phyloP scores from a whole-genome alignment of 2,113 vertebrate species.

The Zingel zingel region DNA sequence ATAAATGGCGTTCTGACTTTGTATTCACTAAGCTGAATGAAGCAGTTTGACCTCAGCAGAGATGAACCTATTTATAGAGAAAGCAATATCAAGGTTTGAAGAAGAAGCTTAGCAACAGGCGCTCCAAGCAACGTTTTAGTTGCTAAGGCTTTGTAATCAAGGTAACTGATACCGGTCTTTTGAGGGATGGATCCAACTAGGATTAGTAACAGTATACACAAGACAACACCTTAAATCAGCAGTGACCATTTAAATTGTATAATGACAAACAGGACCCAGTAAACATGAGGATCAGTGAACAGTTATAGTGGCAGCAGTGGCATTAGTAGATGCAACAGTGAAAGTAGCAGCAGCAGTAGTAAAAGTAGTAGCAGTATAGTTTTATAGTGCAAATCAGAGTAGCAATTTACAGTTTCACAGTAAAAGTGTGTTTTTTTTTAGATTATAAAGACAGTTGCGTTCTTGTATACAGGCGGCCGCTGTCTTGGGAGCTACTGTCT shows the following conservation, averaged over 20 bases:
- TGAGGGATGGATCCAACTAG: constrained; percentile 32
- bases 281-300: constrained; percentile 1
- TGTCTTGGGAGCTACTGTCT: too few relatives aligned
- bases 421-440: background rate
- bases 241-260: constrained; percentile 18
- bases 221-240: constrained; percentile 30
- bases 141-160: constrained; percentile 71
- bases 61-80: constrained; percentile 69
- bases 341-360: background rate
- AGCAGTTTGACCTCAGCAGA: constrained; percentile 55
- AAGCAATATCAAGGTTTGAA: constrained; percentile 52
- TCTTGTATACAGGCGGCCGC: too few relatives aligned
- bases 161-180: constrained; percentile 39
- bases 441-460: too few relatives aligned
- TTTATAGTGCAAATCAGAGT: background rate
- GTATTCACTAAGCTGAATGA: constrained; percentile 43
- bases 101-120: constrained; percentile 72
- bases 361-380: background rate
- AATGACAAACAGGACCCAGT: constrained; percentile 2
- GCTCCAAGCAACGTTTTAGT: constrained; percentile 59
- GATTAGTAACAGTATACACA: constrained; percentile 49
- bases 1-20: constrained; percentile 44
- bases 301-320: background rate
- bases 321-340: background rate
- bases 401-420: background rate